Base-by-base conservation (phyloP, 2,113 vertebrate genomes). In the Delphinapterus leucas region DNA sequence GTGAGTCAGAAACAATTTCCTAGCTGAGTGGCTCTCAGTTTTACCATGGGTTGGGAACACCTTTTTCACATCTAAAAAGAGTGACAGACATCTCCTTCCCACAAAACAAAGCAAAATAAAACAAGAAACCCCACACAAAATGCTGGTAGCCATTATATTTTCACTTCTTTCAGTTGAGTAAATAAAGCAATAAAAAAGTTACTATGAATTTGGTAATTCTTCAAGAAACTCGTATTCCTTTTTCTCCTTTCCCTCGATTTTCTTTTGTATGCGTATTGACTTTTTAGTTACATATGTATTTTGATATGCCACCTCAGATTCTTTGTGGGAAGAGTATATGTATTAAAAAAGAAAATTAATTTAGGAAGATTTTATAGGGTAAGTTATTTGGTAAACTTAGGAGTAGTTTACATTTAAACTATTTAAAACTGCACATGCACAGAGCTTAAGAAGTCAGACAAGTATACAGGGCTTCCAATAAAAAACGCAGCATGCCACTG, bases 1-100 rank as follows among this genome's bases (percentile, higher is more conserved):
- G 63, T 87, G 33, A 97, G 77, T 88, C 68, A 91, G 63, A 96
- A 86, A 84, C 84, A 97, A 88, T 88, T 97, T 97, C 97, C 71
- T 87, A 81, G 81, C 53, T 90, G 58, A 15, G 23, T 81, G 74
- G 25, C 87, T 95, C 67, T 93, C 31, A 74, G 87, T 61, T 65
- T 74, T 90, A 79, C 53, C 70, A 95, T 90, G 38, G 36, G 17
- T 11, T 33, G 74, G 91, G 89, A 60, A 68, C 25, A 76, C 47
- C 38, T 77, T 85, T 88, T 83, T 33, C 38, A 79, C 18, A 20
- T 88, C 82, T 28, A n/a, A 47, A 70, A 79, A 53, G 47, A 88
- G 38, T 70, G n/a, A 70, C 2, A 67, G 36, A 74, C 25, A 28
- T 61, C 11, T 68, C 15, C 25, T 33, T 90, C 21, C 33, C 4